These are phyloP conservation scores for Halisarca cf. caerulea DNA, from an alignment of 37 sponge, comb jelly and placozoan genomes.

Conservation along the genomic window DNA sequence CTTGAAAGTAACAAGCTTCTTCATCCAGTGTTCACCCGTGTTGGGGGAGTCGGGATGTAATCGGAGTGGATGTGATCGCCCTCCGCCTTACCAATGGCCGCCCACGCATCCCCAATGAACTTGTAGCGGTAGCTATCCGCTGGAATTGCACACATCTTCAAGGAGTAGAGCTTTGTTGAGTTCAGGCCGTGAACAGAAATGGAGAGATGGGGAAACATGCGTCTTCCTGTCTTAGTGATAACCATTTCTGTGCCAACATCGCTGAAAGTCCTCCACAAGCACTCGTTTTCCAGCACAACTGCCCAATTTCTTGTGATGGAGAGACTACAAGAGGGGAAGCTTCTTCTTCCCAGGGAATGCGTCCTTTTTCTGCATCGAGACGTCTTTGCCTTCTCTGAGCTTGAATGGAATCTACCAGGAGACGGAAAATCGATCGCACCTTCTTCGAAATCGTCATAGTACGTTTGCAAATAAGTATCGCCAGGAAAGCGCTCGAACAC, in stretches of 20 bases:
- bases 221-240: conserved; percentile 82
- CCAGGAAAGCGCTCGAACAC: neutral
- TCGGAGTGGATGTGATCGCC: conserved; percentile 42
- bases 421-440: neutral
- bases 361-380: neutral
- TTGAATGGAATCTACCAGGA: neutral
- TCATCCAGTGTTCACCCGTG: conserved; percentile 69
- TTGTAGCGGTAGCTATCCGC: conserved; percentile 84
- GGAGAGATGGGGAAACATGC: conserved; percentile 77
- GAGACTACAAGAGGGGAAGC: neutral
- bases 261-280: conserved; percentile 76
- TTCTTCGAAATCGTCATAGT: conserved; percentile 4
- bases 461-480: neutral
- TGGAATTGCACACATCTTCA: conserved; percentile 65
- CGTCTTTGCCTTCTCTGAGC: neutral
- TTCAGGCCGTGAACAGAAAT: conserved; percentile 46
- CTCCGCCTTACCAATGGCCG: conserved; percentile 71
- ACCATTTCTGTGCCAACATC: conserved; percentile 91
- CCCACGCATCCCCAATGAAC: conserved; percentile 78
- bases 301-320: neutral
- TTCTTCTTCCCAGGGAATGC: neutral
- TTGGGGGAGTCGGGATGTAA: conserved; percentile 77
- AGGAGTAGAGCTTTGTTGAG: conserved; percentile 47
- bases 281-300: conserved; percentile 61
- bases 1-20: conserved; percentile 64